A percentile compares a stretch with the other conserved stretches of the same genome.
phyloP scores from a whole-genome alignment of 2,797 vertebrate species.

The Microctenopoma lineatum region DNA sequence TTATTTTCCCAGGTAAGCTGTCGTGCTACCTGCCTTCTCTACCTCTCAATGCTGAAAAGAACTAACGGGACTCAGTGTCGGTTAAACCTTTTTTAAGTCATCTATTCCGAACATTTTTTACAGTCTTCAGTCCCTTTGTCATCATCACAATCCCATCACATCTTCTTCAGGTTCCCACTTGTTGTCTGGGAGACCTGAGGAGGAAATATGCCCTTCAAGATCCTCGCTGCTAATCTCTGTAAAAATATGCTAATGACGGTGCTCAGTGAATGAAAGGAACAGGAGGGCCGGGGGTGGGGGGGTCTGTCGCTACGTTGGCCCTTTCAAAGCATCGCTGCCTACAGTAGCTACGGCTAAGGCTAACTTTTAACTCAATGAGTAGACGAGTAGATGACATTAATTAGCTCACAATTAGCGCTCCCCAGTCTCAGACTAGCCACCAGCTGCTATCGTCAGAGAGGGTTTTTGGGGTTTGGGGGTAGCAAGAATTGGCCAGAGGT shows the following conservation, averaged over 20 bases:
- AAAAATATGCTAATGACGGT: conserved; percentile 49
- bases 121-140: neutral
- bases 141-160: neutral
- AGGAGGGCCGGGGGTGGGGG: conserved; percentile 33
- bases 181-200: conserved; percentile 45
- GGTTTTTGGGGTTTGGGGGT: conserved; percentile 20
- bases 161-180: conserved; percentile 51
- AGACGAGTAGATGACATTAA: conserved; percentile 83
- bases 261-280: conserved; percentile 44
- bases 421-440: conserved; percentile 86
- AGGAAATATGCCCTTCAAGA: conserved; percentile 31
- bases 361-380: conserved; percentile 87
- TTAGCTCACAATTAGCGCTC: conserved; percentile 90
- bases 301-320: conserved; percentile 11
- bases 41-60: neutral
- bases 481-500: conserved; percentile 76
- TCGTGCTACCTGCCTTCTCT: neutral
- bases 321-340: conserved; percentile 36
- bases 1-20: too few relatives aligned
- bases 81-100: neutral
- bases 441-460: conserved; percentile 88
- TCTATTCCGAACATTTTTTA: neutral
- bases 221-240: conserved; percentile 40
- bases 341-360: conserved; percentile 63
- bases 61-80: neutral